Evolutionary conservation across 2,113 vertebrate species (phyloP), one percentile per base, ranked within the genome.

Genomic region (Eubucco bourcierii): DNA sequence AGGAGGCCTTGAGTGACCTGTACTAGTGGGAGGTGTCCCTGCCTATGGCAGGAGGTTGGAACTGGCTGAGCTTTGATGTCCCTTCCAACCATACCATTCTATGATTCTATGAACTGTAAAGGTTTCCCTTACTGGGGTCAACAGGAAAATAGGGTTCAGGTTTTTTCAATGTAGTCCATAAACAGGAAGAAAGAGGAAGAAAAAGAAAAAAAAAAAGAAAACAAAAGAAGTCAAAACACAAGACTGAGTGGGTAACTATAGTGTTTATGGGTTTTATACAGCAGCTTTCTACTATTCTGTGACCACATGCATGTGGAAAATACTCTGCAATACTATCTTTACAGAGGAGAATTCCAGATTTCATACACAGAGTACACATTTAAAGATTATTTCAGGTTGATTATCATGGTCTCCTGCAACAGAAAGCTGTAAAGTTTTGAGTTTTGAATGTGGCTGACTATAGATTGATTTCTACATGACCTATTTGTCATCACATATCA

Each of bases 391-490:
- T 90, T 80, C 70, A 67, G 53, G 52, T 34, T 28, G 53, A 39
- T 79, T 94, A 84, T 34, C n/a, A 31, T 16, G 20, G 93, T 75
- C 55, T 67, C 27, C 80, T 90, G 74, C 67, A 84, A 86, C 2
- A 8, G n/a, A 28, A 93, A 90, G 70, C 25, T 1, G 2, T 59
- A 75, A 70, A 33, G 15, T 76, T 90, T 89, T 91, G 76, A 75
- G n/a, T 84, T 97, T 97, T 95, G 79, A 66, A 90, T 67, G 19
- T 90, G 76, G 79, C 59, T 93, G 85, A 87, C 72, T 90, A 88
- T 41, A 93, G 93, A 92, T 27, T 96, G 96, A 96, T 93, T 97
- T 96, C 84, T 94, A 95, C 91, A 94, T 27, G 68, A 90, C 72
- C 78, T 72, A 85, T 70, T 90, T 97, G 93, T 96, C 96, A 96